A percentile compares a stretch with the other conserved stretches of the same genome.
These are phyloP conservation scores for Trichomycterus rosablanca DNA, from an alignment of 2,113 vertebrate genomes.

Conservation along the genomic window DNA sequence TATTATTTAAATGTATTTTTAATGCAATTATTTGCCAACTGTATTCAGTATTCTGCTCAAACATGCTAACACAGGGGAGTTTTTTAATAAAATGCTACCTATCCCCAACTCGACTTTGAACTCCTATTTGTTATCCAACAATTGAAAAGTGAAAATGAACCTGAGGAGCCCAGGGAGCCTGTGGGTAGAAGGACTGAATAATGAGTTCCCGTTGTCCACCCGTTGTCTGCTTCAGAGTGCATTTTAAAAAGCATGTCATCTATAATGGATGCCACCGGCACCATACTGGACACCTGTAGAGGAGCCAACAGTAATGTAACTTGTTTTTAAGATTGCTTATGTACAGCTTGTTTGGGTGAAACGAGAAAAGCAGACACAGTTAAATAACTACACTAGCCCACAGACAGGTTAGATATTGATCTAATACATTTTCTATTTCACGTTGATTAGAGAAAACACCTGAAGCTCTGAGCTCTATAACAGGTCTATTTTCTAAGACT, in stretches of 20 bases:
- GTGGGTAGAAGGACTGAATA: constrained; percentile 41
- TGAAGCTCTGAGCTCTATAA: constrained; percentile 32
- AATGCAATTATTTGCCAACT: no score
- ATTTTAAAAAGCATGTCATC: constrained; percentile 40
- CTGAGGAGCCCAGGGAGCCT: constrained; percentile 31
- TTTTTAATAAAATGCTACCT: constrained; percentile 44
- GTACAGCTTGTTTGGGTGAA: constrained; percentile 25
- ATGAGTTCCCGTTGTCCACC: constrained; percentile 49
- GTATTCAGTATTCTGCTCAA: no score
- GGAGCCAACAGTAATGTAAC: constrained; percentile 11
- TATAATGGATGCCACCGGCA: constrained; percentile 34
- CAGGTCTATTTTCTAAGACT: constrained; percentile 35
- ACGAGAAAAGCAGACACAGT: constrained; percentile 9
- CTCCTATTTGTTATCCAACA: constrained; percentile 56
- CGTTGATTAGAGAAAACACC: constrained; percentile 40
- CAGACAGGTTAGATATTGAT: constrained; percentile 32
- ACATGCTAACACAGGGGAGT: constrained; percentile 29
- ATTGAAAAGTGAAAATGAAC: constrained; percentile 50
- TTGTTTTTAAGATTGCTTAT: constrained; percentile 17
- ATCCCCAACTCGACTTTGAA: constrained; percentile 47
- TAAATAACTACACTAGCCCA: constrained; percentile 19
- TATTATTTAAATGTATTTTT: no score
- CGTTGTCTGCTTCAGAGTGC: constrained; percentile 33
- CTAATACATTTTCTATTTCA: constrained; percentile 38
- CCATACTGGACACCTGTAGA: constrained; percentile 24